A percentile compares a stretch with the other conserved stretches of the same genome.
phyloP scores from a whole-genome alignment of 2,113 vertebrate species.

The Stigmatopora argus region DNA sequence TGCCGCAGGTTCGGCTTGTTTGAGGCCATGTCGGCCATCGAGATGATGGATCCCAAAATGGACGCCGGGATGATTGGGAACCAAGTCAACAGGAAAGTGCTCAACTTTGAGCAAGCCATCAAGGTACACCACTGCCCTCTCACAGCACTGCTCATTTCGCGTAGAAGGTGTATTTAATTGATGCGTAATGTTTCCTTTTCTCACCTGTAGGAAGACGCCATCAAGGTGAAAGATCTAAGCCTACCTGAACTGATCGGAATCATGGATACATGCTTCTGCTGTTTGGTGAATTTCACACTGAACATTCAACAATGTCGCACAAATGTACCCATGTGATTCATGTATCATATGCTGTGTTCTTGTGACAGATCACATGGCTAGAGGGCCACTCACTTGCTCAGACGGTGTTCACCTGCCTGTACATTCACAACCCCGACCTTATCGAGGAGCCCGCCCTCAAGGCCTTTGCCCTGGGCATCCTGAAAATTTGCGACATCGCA shows the following conservation, averaged over 20 bases:
- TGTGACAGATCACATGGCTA: slow-evolving; percentile 89
- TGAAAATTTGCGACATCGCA: slow-evolving; percentile 97
- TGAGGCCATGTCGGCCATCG: slow-evolving; percentile 99
- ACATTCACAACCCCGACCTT: slow-evolving; percentile 95
- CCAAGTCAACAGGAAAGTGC: slow-evolving; percentile 96
- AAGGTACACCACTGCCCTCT: slow-evolving; percentile 72
- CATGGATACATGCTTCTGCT: slow-evolving; percentile 97
- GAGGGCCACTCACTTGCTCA: slow-evolving; percentile 97
- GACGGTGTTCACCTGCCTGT: slow-evolving; percentile 98
- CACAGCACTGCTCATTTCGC: neutral
- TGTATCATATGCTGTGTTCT: slow-evolving; percentile 6
- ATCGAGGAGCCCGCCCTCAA: slow-evolving; percentile 97
- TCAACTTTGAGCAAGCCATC: slow-evolving; percentile 96
- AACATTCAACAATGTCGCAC: slow-evolving; percentile 38
- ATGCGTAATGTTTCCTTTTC: neutral
- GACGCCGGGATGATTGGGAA: slow-evolving; percentile 99
- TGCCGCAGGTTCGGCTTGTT: slow-evolving; percentile 88
- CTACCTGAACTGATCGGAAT: slow-evolving; percentile 92
- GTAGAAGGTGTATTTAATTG: neutral
- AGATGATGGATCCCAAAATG: slow-evolving; percentile 99
- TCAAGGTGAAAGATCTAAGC: slow-evolving; percentile 91
- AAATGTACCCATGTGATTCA: neutral
- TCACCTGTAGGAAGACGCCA: slow-evolving; percentile 79
- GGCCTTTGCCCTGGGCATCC: slow-evolving; percentile 91
- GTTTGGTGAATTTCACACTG: slow-evolving; percentile 76